Base-by-base conservation (phyloP, 2,113 vertebrate species). In the Phylloscopus trochilus region DNA sequence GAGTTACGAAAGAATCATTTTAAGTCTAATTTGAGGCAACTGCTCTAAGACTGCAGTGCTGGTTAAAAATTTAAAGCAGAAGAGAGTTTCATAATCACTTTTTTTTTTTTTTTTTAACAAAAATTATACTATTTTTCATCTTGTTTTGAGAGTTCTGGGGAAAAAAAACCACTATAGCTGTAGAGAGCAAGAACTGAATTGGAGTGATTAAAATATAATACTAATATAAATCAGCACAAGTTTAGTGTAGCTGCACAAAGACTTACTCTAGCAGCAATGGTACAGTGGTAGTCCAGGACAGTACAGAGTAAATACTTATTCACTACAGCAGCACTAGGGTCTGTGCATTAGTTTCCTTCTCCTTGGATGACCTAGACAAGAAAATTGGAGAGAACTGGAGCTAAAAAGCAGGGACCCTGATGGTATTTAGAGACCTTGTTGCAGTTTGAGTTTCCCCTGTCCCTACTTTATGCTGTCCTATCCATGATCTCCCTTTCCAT, bases 401-500 rank as follows among this genome's bases (percentile, higher is more conserved):
- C 7, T 27, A 59, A 51, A 43, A 35, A 68, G 5, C 20, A 28
- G 18, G 4, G 27, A n/a, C 8, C 3, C 3, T 43, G 13, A 15
- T 31, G 26, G 22, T 53, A 12, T 64, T 86, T 33, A 30, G 23
- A 64, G 53, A 33, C 17, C 9, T 72, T 35, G 13, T 28, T 68
- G 56, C 8, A 31, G 17, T 31, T 30, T 76, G 56, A 41, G 11
- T 87, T 72, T 75, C 41, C 19, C 49, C 24, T 67, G 22, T 46
- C 52, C 26, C 15, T 37, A 1, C 1, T 4, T 35, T 24, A 2
- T 2, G 0, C 26, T 33, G 3, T 35, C 30, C 20, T 53, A 18
- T 13, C 13, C 2, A 7, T 6, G 9, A 1, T 46, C 28, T 84
- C 24, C 31, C 9, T 63, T 21, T 47, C 31, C 2, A 0, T 41